These are phyloP conservation scores for Drosophila leontia DNA, from an alignment of 1,140 invertebrate genomes.

Conservation along the genomic window DNA sequence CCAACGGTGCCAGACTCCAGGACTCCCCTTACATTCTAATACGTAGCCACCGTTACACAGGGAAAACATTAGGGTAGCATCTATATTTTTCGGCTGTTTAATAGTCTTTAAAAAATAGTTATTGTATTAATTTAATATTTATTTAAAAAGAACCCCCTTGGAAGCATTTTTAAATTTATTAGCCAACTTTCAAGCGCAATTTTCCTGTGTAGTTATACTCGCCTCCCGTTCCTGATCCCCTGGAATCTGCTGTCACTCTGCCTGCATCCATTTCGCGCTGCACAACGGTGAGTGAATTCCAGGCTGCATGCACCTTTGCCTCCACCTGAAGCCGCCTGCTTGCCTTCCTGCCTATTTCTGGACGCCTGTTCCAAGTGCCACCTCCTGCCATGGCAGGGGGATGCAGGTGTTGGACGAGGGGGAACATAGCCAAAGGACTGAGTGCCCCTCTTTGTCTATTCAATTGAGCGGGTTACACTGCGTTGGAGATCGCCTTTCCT, in stretches of 20 bases:
- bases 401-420: background rate
- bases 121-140: background rate
- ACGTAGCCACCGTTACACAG: background rate
- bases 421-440: slow-evolving; percentile 4
- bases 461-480: slow-evolving; percentile 54
- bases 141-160: background rate
- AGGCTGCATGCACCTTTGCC: slow-evolving; percentile 11
- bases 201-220: slow-evolving; percentile 13
- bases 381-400: slow-evolving; percentile 20
- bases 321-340: background rate
- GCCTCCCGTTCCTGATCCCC: background rate
- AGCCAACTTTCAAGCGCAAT: accelerated
- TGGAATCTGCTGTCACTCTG: slow-evolving; percentile 20
- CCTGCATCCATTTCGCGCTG: slow-evolving; percentile 26
- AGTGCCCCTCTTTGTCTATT: slow-evolving; percentile 53
- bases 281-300: slow-evolving; percentile 23
- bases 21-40: background rate
- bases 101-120: background rate
- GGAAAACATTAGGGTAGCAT: background rate
- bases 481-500: slow-evolving; percentile 31
- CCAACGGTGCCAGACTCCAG: slow-evolving; percentile 21
- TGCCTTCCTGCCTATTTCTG: slow-evolving; percentile 41
- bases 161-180: background rate
- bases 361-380: slow-evolving; percentile 47
- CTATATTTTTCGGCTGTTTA: background rate